These are phyloP conservation scores for Conus canariensis DNA, from an alignment of 2,888 invertebrate species.

Conservation along the genomic window DNA sequence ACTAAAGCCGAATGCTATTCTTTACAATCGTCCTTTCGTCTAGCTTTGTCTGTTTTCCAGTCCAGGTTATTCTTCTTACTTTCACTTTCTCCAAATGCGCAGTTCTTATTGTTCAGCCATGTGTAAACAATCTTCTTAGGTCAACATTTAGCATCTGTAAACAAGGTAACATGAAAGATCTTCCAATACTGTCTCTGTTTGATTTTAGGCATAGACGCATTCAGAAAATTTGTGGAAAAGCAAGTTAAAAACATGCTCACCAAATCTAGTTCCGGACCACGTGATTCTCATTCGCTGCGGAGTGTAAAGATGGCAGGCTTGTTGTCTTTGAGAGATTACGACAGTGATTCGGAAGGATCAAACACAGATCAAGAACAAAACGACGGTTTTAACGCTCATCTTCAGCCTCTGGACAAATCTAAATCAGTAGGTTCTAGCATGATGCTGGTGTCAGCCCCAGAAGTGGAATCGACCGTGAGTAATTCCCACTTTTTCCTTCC, in stretches of 20 bases:
- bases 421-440: conserved; percentile 60
- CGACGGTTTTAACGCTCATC: conserved; percentile 68
- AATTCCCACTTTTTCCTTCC: not conserved
- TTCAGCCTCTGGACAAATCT: conserved; percentile 65
- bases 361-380: conserved; percentile 78
- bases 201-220: no score
- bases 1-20: no score
- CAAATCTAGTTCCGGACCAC: not conserved
- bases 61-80: not conserved
- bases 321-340: conserved; percentile 86
- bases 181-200: no score
- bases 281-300: conserved; percentile 29
- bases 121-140: not conserved
- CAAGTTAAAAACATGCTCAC: not conserved
- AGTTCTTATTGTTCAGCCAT: not conserved
- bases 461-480: conserved; percentile 87
- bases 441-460: conserved; percentile 88
- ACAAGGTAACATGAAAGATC: not conserved
- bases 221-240: no score
- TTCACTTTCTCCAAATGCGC: not conserved
- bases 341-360: conserved; percentile 87
- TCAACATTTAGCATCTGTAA: not conserved
- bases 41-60: not conserved
- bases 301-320: conserved; percentile 56
- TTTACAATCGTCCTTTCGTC: not conserved